Base-by-base conservation (phyloP, 1,140 invertebrate genomes). In the Microvelia longipes region DNA sequence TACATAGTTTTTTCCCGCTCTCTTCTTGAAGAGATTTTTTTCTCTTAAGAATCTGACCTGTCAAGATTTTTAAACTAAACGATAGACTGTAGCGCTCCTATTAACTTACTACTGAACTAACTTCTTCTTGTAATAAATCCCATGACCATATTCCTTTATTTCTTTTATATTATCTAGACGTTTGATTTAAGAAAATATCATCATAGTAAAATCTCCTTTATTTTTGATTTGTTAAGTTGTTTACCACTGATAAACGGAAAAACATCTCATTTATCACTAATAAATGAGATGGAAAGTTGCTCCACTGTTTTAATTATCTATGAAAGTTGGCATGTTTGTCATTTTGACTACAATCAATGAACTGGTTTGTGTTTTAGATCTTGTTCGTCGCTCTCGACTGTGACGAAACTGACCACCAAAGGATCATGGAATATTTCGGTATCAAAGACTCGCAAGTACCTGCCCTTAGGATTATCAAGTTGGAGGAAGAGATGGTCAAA, bases 361-460 rank as follows among this genome's bases (percentile, higher is more conserved):
- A n/a, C n/a, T n/a, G n/a, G n/a, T 73, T 74, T 73, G 70, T 68
- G 66, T 78, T 78, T 24, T 73, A 89, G 85, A 82, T 92, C 69
- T 85, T 99, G 70, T 97, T 98, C 76, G 96, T 99, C 14, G 93
- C 90, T 70, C 95, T 99, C 78, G 90, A 99, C 80, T 88, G 91
- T 62, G 93, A 94, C 77, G 92, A 98, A 79, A 90, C 94, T 79
- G 97, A 99, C 77, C 96, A 99, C 79, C 87, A 90, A 74, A 88
- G 96, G 77, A 98, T 99, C 78, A 84, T 98, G 75, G 97, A 99
- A 82, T 99, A 97, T 92, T 99, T 99, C 80, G 97, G 97, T 74
- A 90, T 98, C 86, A 94, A 93, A 81, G 90, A 91, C 76, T 88
- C 90, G 25, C 92, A 98, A 77, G 85, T 93, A 14, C 97, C 98